phyloP scores from a whole-genome alignment of 2,888 invertebrate species.

The Perizoma affinitatum region DNA sequence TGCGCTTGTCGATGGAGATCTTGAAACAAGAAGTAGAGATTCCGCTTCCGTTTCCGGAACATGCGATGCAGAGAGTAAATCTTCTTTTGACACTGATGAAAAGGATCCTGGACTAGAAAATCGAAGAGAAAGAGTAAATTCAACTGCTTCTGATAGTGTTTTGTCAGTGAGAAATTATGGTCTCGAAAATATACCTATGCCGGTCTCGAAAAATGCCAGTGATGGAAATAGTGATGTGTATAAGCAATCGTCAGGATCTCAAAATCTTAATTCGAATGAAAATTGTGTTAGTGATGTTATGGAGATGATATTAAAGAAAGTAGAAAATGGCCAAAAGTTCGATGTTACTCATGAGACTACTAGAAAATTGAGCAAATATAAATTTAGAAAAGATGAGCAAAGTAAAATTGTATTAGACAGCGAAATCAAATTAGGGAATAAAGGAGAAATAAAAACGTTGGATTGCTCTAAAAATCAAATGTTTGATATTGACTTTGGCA shows the following conservation, averaged over 20 bases:
- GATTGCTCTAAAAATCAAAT: conserved; percentile 30
- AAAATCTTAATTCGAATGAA: conserved; percentile 43
- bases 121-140: conserved; percentile 33
- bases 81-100: conserved; percentile 29
- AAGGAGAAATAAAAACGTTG: conserved; percentile 28
- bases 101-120: conserved; percentile 34
- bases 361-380: conserved; percentile 44
- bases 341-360: conserved; percentile 46
- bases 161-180: conserved; percentile 38
- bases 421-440: conserved; percentile 44
- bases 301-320: conserved; percentile 52
- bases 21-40: conserved; percentile 50
- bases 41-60: conserved; percentile 39
- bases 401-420: conserved; percentile 47
- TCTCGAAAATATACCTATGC: conserved; percentile 41
- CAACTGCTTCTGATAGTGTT: conserved; percentile 37
- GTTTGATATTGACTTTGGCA: conserved; percentile 30
- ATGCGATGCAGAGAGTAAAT: conserved; percentile 36
- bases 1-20: conserved; percentile 38
- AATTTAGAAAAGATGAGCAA: conserved; percentile 51
- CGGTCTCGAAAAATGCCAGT: conserved; percentile 39
- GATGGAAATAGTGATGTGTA: conserved; percentile 23
- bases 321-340: conserved; percentile 52
- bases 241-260: conserved; percentile 26
- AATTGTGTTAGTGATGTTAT: conserved; percentile 53